These are phyloP conservation scores for Yponomeuta cagnagella DNA, from an alignment of 2,888 invertebrate species.

Conservation along the genomic window DNA sequence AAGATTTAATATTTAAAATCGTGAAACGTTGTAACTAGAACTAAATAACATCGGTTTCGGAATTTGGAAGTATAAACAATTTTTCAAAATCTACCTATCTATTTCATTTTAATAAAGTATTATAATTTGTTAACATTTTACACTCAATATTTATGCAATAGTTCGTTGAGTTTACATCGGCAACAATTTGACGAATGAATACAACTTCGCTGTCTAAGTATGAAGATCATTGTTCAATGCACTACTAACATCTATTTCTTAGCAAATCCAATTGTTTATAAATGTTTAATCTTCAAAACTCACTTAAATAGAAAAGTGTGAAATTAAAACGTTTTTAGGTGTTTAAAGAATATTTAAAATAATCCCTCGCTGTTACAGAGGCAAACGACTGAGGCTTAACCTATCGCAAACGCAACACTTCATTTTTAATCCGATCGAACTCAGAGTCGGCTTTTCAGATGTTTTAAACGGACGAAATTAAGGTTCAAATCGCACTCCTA, in stretches of 20 bases:
- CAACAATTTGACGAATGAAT: not conserved
- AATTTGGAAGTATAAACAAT: not conserved
- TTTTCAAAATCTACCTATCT: not conserved
- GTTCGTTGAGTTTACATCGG: not conserved
- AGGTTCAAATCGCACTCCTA: no score
- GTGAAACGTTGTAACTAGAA: not conserved
- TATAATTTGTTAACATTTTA: not conserved
- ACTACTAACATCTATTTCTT: not conserved
- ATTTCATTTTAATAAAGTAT: not conserved
- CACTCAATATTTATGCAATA: not conserved
- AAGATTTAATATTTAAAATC: not conserved
- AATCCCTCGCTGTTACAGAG: no score
- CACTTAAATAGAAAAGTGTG: no score
- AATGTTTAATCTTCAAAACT: not conserved
- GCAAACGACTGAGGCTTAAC: no score
- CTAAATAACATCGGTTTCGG: not conserved
- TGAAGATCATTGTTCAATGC: not conserved
- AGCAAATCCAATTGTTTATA: not conserved
- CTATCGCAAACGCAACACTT: no score
- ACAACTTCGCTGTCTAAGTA: not conserved
- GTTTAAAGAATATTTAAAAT: no score
- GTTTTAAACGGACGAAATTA: no score
- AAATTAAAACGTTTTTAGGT: no score
- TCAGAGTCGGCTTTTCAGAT: no score
- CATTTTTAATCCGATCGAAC: no score